A percentile compares a stretch with the other conserved stretches of the same genome.
Evolutionary conservation across 2,797 vertebrate species (phyloP).

Genomic region (Esox lucius): DNA sequence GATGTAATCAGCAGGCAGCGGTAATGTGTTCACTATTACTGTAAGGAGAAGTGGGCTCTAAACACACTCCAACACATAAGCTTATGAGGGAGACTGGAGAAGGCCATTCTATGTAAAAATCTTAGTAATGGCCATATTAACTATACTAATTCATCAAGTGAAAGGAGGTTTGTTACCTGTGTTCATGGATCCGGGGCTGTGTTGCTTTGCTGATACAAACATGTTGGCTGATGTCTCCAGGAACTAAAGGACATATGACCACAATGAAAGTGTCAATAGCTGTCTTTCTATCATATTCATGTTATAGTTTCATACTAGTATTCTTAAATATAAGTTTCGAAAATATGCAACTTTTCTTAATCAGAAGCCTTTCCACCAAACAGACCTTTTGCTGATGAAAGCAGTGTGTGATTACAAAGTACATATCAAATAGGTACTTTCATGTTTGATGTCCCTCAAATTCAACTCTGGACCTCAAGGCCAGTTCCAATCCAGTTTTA

Average conservation of each 20-base stretch:
- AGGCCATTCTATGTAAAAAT: neutral
- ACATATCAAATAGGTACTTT: too few species aligned
- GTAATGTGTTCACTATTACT: neutral
- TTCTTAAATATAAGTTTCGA: too few species aligned
- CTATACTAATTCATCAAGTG: neutral
- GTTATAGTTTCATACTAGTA: too few species aligned
- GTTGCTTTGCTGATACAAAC: constrained; percentile 86
- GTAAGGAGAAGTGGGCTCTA: neutral
- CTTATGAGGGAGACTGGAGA: neutral
- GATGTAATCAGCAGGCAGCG: constrained; percentile 6
- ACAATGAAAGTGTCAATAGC: neutral
- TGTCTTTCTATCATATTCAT: neutral
- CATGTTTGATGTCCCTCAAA: too few species aligned
- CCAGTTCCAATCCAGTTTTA: too few species aligned
- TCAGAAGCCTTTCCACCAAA: too few species aligned
- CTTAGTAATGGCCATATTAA: neutral
- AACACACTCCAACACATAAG: neutral
- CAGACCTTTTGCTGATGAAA: too few species aligned
- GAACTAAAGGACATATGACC: constrained; percentile 74
- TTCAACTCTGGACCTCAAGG: too few species aligned
- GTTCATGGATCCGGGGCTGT: constrained; percentile 73
- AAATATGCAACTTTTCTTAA: too few species aligned
- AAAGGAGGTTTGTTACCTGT: constrained; percentile 70
- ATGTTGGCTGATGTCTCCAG: constrained; percentile 88
- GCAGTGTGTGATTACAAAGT: too few species aligned